phyloP scores from a whole-genome alignment of 2,888 invertebrate genomes.

The Sphaerophoria taeniata region DNA sequence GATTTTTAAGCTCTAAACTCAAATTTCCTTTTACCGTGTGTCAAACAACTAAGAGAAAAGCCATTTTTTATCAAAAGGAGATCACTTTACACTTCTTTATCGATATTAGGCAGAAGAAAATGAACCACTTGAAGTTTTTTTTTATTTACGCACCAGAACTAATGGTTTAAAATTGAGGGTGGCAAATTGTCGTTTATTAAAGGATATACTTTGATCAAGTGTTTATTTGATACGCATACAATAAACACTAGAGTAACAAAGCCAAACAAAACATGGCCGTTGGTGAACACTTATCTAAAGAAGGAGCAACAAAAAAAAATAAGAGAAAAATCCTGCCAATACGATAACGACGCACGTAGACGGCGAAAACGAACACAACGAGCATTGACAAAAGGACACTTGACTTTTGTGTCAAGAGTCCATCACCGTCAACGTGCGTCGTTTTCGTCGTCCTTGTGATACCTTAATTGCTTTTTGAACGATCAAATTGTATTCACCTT shows the following conservation, averaged over 20 bases:
- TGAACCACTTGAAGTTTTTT: slow-evolving; percentile 52
- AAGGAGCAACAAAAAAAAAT: slow-evolving; percentile 21
- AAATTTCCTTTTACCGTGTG: no score
- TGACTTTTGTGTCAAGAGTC: slow-evolving; percentile 74
- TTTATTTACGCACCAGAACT: slow-evolving; percentile 58
- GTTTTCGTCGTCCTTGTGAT: slow-evolving; percentile 45
- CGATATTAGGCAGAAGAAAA: slow-evolving; percentile 37
- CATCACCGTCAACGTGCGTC: slow-evolving; percentile 25
- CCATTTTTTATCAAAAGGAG: not conserved
- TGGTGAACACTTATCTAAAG: slow-evolving; percentile 54
- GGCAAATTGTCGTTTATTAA: slow-evolving; percentile 63
- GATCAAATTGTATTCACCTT: slow-evolving; percentile 39
- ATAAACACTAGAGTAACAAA: slow-evolving; percentile 59
- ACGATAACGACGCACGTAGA: slow-evolving; percentile 23
- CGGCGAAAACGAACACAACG: slow-evolving; percentile 9
- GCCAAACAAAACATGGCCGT: slow-evolving; percentile 62
- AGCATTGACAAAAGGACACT: slow-evolving; percentile 69
- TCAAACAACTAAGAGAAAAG: no score
- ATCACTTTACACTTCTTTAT: not conserved
- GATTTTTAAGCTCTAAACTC: no score
- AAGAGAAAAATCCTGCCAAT: slow-evolving; percentile 26
- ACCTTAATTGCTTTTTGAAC: slow-evolving; percentile 71
- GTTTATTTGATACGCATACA: slow-evolving; percentile 43
- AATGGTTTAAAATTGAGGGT: slow-evolving; percentile 25
- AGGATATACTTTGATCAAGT: slow-evolving; percentile 66